Percentiles rank a stretch among this genome's conserved stretches.
phyloP scores from a whole-genome alignment of 2,797 vertebrate species.

The Heteromormyrus szaboi region DNA sequence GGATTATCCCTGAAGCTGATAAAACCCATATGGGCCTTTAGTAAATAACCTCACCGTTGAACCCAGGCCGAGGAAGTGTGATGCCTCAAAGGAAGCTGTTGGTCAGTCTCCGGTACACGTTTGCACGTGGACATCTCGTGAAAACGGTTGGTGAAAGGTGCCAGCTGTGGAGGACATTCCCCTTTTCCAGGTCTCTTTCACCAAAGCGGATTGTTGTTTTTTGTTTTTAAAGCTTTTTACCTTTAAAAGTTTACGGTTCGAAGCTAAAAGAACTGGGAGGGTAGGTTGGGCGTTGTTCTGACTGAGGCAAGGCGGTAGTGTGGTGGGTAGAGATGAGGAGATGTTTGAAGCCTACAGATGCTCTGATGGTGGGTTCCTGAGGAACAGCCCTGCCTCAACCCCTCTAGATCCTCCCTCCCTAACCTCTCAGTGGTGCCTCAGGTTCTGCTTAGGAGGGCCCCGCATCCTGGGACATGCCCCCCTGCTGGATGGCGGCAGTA shows the following conservation, averaged over 20 bases:
- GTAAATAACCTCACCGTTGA: neutral
- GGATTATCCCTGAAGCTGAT: neutral
- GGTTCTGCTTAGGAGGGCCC: conserved; percentile 39
- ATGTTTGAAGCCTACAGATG: neutral
- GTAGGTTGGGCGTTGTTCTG: neutral
- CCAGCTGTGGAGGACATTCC: neutral
- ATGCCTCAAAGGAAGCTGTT: neutral
- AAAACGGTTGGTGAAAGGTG: neutral
- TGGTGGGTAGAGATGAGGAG: neutral
- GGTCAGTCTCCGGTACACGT: neutral
- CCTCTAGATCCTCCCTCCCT: neutral
- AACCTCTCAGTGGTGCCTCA: conserved; percentile 12
- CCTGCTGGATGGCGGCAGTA: conserved; percentile 55
- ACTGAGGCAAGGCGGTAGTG: neutral
- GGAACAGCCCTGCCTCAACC: neutral
- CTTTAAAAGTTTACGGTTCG: neutral
- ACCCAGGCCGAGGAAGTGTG: neutral
- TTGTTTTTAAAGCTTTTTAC: neutral
- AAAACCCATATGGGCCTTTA: neutral
- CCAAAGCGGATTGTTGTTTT: neutral
- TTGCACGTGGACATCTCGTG: neutral
- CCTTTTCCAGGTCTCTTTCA: neutral
- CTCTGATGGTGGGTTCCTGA: neutral
- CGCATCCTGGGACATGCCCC: conserved; percentile 37
- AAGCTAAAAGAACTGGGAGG: neutral